These are phyloP conservation scores for Rhinella marina DNA, from an alignment of 2,797 vertebrate genomes.

Conservation along the genomic window DNA sequence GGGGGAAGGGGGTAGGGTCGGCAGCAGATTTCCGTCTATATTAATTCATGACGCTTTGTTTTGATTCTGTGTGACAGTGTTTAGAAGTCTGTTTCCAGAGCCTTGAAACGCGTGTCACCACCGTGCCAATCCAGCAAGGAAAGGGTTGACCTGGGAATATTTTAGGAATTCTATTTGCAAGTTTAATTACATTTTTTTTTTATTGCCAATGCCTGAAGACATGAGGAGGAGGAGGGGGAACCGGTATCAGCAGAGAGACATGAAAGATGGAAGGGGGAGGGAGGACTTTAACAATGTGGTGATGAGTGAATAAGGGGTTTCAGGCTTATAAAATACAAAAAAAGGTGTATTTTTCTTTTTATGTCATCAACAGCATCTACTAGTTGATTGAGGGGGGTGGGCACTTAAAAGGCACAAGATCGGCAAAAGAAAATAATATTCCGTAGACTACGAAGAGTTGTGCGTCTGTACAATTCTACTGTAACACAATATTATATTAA, in stretches of 20 bases:
- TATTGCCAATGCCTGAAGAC: neutral
- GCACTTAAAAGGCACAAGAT: neutral
- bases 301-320: conserved; percentile 23
- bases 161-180: conserved; percentile 37
- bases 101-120: neutral
- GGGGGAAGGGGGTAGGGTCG: neutral
- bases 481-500: too few relatives aligned
- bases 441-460: neutral
- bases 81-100: neutral
- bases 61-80: conserved; percentile 6
- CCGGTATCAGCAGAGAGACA: neutral
- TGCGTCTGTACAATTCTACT: neutral
- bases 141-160: conserved; percentile 25
- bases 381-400: neutral
- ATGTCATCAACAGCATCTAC: neutral
- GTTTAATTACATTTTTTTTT: conserved; percentile 46
- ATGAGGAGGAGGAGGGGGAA: neutral
- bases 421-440: neutral
- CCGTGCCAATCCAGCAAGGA: neutral
- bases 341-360: conserved; percentile 25
- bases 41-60: conserved; percentile 1
- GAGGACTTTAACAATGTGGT: neutral
- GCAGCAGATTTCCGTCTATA: neutral
- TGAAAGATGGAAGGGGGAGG: conserved; percentile 1
- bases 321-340: conserved; percentile 26